Evolutionary conservation across 2,888 invertebrate genomes (phyloP), one percentile per base, ranked within the genome.

Genomic region (Aspidapion aeneum): DNA sequence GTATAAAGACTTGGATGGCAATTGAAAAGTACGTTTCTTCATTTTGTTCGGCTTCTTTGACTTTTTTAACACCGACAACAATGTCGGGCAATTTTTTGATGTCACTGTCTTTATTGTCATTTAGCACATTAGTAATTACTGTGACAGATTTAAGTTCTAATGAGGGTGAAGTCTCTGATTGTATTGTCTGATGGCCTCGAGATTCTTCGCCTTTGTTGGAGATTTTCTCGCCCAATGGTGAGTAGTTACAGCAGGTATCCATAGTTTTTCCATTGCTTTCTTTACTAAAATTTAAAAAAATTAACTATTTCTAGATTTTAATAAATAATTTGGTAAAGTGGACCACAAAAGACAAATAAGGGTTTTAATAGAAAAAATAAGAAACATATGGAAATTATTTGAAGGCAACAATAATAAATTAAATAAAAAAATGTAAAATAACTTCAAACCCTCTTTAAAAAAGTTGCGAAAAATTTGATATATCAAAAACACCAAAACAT

Each of bases 1-100:
- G 91, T 73, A 86, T 84, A 71, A 84, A 84, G 48, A 91, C 89
- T 81, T 91, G 87, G 68, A 87, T 81, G 21, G 85, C 83, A 69
- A 87, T 85, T 35, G 85, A 83, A 67, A 84, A 79, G 75, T 85
- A 85, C 12, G 85, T 85, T 75, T 87, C 87, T 64, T 81, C 73
- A 35, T 76, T 78, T 67, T 83, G 82, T 50, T 77, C 78, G 18
- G 76, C 76, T 57, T 75, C 77, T 9, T 74, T 80, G 67, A 78
- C 80, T 65, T 82, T 77, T 69, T 81, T 82, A 67, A 82, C 83
- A 71, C 83, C 83, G 61, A 82, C 83, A 55, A 84, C 82, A 65
- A 84, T 81, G 70, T 85, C 85, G 56, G 85, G 85, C 58, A 85
- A 75, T 66, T 81, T 79, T 61, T 81, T 81, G 71, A 81, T 81